Percentiles rank a stretch among this genome's conserved stretches.
These are phyloP conservation scores for Colletes latitarsis DNA, from an alignment of 1,140 invertebrate genomes.

Conservation along the genomic window DNA sequence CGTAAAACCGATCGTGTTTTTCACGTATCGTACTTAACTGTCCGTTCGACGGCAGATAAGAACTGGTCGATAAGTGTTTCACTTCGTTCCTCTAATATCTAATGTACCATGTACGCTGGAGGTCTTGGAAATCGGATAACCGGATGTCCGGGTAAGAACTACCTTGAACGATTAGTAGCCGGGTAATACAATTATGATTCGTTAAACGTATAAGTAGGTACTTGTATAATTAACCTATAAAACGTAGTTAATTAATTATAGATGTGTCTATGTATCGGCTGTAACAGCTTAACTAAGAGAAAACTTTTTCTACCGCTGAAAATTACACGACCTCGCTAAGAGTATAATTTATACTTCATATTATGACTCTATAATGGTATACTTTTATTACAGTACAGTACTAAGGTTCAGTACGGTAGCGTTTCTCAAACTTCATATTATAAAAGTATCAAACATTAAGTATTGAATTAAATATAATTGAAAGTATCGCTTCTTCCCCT, in stretches of 20 bases:
- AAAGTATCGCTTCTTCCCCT: too few relatives aligned
- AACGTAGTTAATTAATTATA: neutral
- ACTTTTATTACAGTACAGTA: too few relatives aligned
- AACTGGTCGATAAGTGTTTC: slow-evolving; percentile 13
- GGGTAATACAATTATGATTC: slow-evolving; percentile 13
- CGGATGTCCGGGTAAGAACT: neutral
- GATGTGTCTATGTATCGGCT: neutral
- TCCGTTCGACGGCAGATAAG: slow-evolving; percentile 10
- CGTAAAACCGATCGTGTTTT: slow-evolving; percentile 25
- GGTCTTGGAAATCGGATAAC: slow-evolving; percentile 1
- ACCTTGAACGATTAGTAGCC: neutral
- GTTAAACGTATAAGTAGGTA: neutral
- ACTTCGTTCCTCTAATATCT: neutral
- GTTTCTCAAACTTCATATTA: too few relatives aligned
- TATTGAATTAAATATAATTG: too few relatives aligned
- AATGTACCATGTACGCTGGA: neutral
- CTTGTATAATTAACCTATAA: neutral
- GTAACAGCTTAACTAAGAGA: too few relatives aligned
- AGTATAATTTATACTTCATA: too few relatives aligned
- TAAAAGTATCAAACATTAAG: too few relatives aligned
- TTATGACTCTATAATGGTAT: too few relatives aligned
- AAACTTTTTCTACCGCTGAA: too few relatives aligned
- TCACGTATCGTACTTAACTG: neutral
- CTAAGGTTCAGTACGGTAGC: too few relatives aligned
- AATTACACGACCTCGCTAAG: too few relatives aligned